Evolutionary conservation across 1,140 invertebrate species (phyloP).

Genomic region (Atta cephalotes): DNA sequence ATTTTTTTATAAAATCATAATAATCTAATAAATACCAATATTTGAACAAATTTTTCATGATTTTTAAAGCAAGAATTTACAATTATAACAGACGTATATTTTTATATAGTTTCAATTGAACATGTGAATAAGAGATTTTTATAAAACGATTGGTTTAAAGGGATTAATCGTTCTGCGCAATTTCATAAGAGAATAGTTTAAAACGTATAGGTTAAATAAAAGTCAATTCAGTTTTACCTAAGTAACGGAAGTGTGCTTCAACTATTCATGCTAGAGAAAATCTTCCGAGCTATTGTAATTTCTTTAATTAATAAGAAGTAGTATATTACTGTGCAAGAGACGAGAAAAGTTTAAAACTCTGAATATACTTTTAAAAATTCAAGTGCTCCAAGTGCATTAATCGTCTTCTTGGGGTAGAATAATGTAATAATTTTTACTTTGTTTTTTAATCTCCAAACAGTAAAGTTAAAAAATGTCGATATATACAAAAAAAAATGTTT

Average conservation of each 20-base stretch:
- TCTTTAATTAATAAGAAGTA: conserved; percentile 54
- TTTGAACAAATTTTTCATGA: neutral
- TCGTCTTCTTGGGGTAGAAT: neutral
- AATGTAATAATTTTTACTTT: conserved; percentile 4
- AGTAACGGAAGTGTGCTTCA: conserved; percentile 19
- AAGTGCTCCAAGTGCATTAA: neutral
- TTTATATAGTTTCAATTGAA: neutral
- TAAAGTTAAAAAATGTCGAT: neutral
- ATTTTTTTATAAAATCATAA: neutral
- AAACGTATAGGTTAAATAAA: conserved; percentile 6
- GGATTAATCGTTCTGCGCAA: neutral
- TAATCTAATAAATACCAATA: neutral
- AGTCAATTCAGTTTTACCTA: conserved; percentile 34
- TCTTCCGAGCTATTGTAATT: conserved; percentile 21
- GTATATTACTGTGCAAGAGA: conserved; percentile 20
- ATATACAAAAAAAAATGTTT: conserved; percentile 11
- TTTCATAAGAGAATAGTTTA: neutral
- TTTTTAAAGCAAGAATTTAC: neutral
- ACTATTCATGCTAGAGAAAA: conserved; percentile 10
- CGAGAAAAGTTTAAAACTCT: conserved; percentile 40
- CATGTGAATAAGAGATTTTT: neutral
- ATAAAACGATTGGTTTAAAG: neutral
- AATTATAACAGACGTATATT: neutral
- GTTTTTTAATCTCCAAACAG: neutral
- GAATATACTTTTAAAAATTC: conserved; percentile 40